Conservation (phyloP, 2,797 vertebrate genomes). For the Clarias pachynema region DNA sequence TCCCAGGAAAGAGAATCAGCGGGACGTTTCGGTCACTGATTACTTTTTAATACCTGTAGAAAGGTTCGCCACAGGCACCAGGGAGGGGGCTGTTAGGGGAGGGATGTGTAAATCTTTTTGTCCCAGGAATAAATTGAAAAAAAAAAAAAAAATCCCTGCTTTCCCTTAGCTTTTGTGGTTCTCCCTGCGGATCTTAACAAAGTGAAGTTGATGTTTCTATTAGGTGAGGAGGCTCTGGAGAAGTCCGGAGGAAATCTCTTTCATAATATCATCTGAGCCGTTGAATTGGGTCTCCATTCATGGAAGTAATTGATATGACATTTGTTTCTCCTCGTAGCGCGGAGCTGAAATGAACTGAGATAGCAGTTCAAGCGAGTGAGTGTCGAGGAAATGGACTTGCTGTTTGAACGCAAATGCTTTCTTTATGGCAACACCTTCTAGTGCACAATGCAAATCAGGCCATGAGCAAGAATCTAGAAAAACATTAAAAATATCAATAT, state of each 20-base stretch:
- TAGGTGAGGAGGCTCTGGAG: conserved; percentile 45
- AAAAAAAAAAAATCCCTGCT: conserved; percentile 49
- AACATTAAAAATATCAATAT: not conserved
- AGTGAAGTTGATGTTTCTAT: conserved; percentile 51
- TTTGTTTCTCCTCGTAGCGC: not conserved
- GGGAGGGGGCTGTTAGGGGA: conserved; percentile 41
- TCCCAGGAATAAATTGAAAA: conserved; percentile 50
- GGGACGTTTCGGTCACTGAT: conserved; percentile 65
- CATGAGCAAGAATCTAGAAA: not conserved
- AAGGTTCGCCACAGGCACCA: conserved; percentile 58
- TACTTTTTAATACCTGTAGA: conserved; percentile 63
- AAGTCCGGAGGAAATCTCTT: conserved; percentile 35
- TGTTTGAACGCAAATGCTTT: conserved; percentile 17
- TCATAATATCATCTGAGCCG: conserved; percentile 26
- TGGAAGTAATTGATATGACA: conserved; percentile 27
- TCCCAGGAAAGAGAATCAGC: conserved; percentile 66
- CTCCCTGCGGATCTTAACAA: conserved; percentile 31
- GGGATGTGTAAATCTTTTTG: conserved; percentile 54
- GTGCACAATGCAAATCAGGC: not conserved
- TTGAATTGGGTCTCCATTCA: conserved; percentile 33
- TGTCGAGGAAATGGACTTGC: conserved; percentile 21
- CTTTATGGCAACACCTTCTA: not conserved
- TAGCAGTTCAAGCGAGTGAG: not conserved
- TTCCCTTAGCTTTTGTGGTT: conserved; percentile 47
- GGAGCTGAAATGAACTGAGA: conserved; percentile 10